Evolutionary conservation across 1,140 invertebrate species (phyloP).

Genomic region (Heliothis virescens): DNA sequence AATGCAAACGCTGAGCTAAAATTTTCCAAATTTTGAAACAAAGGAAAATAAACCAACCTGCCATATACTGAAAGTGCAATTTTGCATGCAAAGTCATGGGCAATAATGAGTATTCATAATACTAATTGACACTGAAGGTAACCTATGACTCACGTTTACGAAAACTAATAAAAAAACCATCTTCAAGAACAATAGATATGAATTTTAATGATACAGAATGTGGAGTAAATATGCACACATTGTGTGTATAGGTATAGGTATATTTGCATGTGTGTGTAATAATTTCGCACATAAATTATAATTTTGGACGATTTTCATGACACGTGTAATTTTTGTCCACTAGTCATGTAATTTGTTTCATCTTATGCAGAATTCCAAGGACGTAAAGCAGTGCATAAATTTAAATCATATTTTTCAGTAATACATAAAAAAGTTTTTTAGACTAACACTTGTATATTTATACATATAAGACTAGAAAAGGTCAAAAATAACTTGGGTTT

Average conservation of each 20-base stretch:
- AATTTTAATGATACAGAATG: conserved; percentile 12
- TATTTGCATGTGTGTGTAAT: neutral
- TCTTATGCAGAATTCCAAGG: no score
- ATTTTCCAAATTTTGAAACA: no score
- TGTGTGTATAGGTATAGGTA: neutral
- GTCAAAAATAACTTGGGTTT: no score
- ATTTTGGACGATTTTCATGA: neutral
- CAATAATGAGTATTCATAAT: neutral
- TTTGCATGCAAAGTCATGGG: neutral
- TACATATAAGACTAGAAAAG: no score
- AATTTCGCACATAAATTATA: conserved; percentile 6
- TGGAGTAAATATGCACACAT: conserved; percentile 23
- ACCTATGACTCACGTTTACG: neutral
- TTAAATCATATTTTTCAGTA: no score
- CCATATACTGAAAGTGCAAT: no score
- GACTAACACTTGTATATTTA: no score
- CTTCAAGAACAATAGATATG: neutral
- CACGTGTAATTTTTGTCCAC: conserved; percentile 10
- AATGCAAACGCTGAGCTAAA: no score
- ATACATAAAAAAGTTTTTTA: no score
- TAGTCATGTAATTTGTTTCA: no score
- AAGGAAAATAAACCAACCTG: no score
- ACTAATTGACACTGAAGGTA: conserved; percentile 18
- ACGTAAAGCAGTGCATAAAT: no score
- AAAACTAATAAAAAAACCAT: conserved; percentile 13